Base-by-base conservation (phyloP, 1,140 invertebrate genomes). In the Achroia grisella region DNA sequence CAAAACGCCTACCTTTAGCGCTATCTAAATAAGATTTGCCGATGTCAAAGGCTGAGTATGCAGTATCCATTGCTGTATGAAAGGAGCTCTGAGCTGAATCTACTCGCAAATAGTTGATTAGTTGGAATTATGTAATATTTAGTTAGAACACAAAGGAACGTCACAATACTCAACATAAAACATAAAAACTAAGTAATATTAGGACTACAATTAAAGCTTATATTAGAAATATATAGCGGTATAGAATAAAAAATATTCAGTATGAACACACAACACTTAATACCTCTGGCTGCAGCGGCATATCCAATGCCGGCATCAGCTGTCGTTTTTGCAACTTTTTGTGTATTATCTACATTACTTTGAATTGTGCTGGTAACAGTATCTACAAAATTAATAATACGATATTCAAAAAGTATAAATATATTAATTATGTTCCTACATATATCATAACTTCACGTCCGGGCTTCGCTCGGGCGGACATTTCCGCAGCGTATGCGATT, bases 11-110 rank as follows among this genome's bases (percentile, higher is more conserved):
- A 80, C 72, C 71, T 80, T 66, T 80, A 52, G 78, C 71, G 30
- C 50, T 68, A 53, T 76, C 70, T 54, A 72, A 64, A 62, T 74
- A 78, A 2, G 65, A 64, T 45, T 70, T 73, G 43, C 71, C 69
- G 48, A 75, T 45, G 44, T 73, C 72, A 45, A 59, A 75, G 65
- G 68, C 69, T 10, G 74, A 70, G 47, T 52, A 65, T 10, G 71
- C 72, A 45, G 70, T 48, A 33, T 80, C 67, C 44, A 73, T 28
- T 40, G 69, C 61, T 42, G 57, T 62, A 64, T 80, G 70, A 6
- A 73, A 49, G 13, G 70, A 52, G 49, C 52, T 65, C 63, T 80
- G 71, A 30, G 72, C 66, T 44, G 71, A 56, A 67, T 78, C 75
- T 82, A 79, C 59, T n/a, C 52, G 57, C 48, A 36, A 39, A 55